These are phyloP conservation scores for Canis aureus DNA, from an alignment of 2,113 vertebrate genomes.

Conservation along the genomic window DNA sequence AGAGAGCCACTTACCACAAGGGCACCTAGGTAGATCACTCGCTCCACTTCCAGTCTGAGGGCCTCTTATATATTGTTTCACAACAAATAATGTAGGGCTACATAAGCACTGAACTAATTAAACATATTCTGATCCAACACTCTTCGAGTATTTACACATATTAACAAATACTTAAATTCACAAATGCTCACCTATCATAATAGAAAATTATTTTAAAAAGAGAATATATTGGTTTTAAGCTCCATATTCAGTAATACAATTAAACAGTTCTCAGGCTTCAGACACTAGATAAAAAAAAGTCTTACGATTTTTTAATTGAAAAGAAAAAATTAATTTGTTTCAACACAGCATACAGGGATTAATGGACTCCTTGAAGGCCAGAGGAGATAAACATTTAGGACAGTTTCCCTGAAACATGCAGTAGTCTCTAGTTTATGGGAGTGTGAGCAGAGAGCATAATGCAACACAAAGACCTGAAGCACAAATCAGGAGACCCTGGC, in stretches of 20 bases:
- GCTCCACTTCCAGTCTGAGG: background rate
- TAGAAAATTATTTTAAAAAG: background rate
- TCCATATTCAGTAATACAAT: background rate
- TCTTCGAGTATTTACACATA: background rate
- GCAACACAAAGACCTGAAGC: background rate
- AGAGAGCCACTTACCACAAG: background rate
- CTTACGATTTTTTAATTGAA: background rate
- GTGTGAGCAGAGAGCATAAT: fast-evolving
- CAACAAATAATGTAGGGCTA: background rate
- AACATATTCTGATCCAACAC: background rate
- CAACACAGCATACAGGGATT: background rate
- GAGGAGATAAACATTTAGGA: background rate
- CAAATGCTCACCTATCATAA: background rate
- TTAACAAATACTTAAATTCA: background rate
- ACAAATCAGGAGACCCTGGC: background rate
- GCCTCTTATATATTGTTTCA: background rate
- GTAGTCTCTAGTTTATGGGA: background rate
- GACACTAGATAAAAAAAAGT: background rate
- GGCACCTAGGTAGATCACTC: background rate
- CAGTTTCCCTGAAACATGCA: fast-evolving
- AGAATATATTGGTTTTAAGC: background rate
- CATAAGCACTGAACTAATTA: background rate
- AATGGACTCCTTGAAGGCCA: background rate
- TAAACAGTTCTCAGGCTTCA: background rate
- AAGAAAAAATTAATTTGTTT: background rate